These are phyloP conservation scores for Tenebrosternarchus preto DNA, from an alignment of 2,113 vertebrate species.

Conservation along the genomic window DNA sequence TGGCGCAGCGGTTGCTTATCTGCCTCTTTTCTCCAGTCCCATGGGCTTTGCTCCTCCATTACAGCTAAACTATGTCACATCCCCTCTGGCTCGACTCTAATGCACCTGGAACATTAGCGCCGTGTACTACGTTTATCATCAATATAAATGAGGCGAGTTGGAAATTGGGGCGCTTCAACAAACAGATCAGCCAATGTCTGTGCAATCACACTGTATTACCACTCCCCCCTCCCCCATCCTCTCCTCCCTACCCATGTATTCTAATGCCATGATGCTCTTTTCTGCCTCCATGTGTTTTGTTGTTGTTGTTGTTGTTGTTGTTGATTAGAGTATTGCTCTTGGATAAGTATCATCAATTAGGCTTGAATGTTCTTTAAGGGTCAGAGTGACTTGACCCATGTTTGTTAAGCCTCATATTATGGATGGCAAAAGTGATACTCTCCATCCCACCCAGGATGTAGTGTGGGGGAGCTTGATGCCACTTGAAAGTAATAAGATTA, in stretches of 20 bases:
- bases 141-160: slow-evolving; percentile 41
- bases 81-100: slow-evolving; percentile 2
- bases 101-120: slow-evolving; percentile 17
- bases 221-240: slow-evolving; percentile 8
- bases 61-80: slow-evolving; percentile 11
- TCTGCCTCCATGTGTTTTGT: background rate
- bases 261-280: background rate
- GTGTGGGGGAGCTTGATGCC: slow-evolving; percentile 4
- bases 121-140: background rate
- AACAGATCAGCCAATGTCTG: slow-evolving; percentile 43
- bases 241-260: background rate
- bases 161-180: slow-evolving; percentile 32
- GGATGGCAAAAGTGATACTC: background rate
- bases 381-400: slow-evolving; percentile 8
- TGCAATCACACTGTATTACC: slow-evolving; percentile 23
- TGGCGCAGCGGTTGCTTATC: background rate
- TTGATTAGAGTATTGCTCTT: background rate
- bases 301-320: no score
- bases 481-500: slow-evolving; percentile 38
- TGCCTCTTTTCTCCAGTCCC: background rate
- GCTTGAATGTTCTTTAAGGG: slow-evolving; percentile 15
- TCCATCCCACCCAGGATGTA: background rate
- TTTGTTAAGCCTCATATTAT: background rate
- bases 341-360: background rate
- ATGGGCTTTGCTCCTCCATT: background rate